These are phyloP conservation scores for Meiosimyza decipiens DNA, from an alignment of 2,888 invertebrate genomes.

Conservation along the genomic window DNA sequence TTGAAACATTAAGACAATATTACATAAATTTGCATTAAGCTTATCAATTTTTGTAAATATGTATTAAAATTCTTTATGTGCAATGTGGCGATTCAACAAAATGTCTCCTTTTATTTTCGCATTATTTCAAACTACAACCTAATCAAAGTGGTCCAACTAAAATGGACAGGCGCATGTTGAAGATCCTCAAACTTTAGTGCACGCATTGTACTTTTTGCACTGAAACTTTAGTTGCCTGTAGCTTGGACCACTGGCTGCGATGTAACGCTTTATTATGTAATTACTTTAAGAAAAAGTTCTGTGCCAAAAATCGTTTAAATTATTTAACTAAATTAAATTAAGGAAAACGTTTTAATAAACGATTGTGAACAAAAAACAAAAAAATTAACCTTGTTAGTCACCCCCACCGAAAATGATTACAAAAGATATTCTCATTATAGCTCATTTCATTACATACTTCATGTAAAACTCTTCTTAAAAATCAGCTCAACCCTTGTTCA, in stretches of 20 bases:
- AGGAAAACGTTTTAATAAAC: conserved; percentile 30
- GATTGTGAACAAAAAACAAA: conserved; percentile 9
- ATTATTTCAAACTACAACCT: not conserved
- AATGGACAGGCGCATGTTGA: not conserved
- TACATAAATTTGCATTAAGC: conserved; percentile 30
- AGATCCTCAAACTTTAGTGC: not conserved
- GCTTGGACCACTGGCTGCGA: too few species aligned
- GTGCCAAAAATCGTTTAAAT: conserved; percentile 47
- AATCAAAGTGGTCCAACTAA: too few species aligned
- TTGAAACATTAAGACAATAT: conserved; percentile 29
- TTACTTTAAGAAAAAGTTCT: conserved; percentile 25
- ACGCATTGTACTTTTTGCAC: too few species aligned
- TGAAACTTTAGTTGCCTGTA: too few species aligned
- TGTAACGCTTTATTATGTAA: not conserved
- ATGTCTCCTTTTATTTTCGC: conserved; percentile 9
- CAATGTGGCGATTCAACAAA: conserved; percentile 33
- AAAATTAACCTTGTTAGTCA: conserved; percentile 45
- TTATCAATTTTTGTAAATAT: conserved; percentile 41
- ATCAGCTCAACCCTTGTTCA: conserved; percentile 10
- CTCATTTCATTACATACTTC: not conserved
- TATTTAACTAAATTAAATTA: conserved; percentile 41
- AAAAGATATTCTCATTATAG: not conserved
- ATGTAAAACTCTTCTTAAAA: not conserved
- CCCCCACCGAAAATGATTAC: conserved; percentile 54
- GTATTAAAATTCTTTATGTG: conserved; percentile 43